Evolutionary conservation across 2,888 invertebrate genomes (phyloP).

Genomic region (Lapara coniferarum): DNA sequence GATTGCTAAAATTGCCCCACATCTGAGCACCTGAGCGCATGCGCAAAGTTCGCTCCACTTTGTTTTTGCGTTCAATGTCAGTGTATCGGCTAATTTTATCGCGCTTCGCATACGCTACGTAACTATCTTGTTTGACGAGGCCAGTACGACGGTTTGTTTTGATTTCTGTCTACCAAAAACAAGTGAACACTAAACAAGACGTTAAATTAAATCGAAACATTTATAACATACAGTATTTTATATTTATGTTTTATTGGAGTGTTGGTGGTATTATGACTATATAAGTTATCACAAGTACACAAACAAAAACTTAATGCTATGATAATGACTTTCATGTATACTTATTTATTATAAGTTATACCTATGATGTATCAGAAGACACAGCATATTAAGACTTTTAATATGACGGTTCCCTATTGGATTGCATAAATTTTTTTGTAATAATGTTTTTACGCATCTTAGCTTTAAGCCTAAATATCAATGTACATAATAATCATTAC

Average conservation of each 20-base stretch:
- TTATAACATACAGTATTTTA: constrained; percentile 21
- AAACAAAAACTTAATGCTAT: no score
- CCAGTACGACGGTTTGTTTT: constrained; percentile 77
- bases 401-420: no score
- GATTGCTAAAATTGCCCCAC: constrained; percentile 63
- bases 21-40: constrained; percentile 68
- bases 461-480: no score
- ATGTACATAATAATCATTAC: no score
- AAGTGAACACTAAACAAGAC: constrained; percentile 48
- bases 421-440: no score
- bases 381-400: neutral
- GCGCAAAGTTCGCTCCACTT: constrained; percentile 74
- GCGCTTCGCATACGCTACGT: constrained; percentile 71
- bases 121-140: constrained; percentile 75
- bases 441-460: no score
- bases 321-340: no score
- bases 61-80: constrained; percentile 83
- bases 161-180: constrained; percentile 66
- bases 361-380: no score
- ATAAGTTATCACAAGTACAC: no score
- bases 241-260: no score
- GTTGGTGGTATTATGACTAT: no score
- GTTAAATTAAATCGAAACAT: constrained; percentile 37
- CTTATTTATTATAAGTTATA: no score
- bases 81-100: constrained; percentile 83